Conservation (phyloP, 2,888 invertebrate genomes). For the Matsumyia berberina region DNA sequence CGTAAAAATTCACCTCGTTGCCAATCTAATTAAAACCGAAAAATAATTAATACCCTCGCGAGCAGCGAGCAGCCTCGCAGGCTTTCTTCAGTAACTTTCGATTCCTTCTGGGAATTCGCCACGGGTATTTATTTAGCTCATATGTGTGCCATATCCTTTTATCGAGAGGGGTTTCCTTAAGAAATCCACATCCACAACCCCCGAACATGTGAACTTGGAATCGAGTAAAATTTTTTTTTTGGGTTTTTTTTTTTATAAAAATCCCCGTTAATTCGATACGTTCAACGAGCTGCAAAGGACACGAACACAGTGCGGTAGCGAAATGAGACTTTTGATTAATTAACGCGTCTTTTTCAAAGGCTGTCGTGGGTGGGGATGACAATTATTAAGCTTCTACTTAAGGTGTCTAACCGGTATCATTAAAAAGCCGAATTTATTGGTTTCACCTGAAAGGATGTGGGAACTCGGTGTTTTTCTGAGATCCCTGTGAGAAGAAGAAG, state of each 20-base stretch:
- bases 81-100: slow-evolving; percentile 52
- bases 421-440: slow-evolving; percentile 75
- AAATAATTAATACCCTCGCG: slow-evolving; percentile 73
- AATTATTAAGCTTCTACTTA: slow-evolving; percentile 24
- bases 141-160: slow-evolving; percentile 52
- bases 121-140: slow-evolving; percentile 68
- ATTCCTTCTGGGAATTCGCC: slow-evolving; percentile 72
- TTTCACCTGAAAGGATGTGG: slow-evolving; percentile 65
- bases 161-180: slow-evolving; percentile 17
- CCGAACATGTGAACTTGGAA: slow-evolving; percentile 46
- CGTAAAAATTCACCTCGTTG: slow-evolving; percentile 70
- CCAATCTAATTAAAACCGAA: slow-evolving; percentile 72
- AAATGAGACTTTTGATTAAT: slow-evolving; percentile 73
- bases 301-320: slow-evolving; percentile 37
- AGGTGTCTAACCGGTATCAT: slow-evolving; percentile 60
- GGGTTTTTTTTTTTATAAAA: slow-evolving; percentile 56
- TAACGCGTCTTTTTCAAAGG: slow-evolving; percentile 62
- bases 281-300: slow-evolving; percentile 45
- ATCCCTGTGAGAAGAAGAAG: slow-evolving; percentile 6
- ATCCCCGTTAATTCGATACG: slow-evolving; percentile 60
- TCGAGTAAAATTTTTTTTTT: slow-evolving; percentile 61
- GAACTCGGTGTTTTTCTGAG: slow-evolving; percentile 20
- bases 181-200: slow-evolving; percentile 10
- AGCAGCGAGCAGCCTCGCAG: slow-evolving; percentile 40
- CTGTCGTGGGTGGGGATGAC: background rate